These are phyloP conservation scores for Crocuta crocuta DNA, from an alignment of 2,113 vertebrate genomes.

Conservation along the genomic window DNA sequence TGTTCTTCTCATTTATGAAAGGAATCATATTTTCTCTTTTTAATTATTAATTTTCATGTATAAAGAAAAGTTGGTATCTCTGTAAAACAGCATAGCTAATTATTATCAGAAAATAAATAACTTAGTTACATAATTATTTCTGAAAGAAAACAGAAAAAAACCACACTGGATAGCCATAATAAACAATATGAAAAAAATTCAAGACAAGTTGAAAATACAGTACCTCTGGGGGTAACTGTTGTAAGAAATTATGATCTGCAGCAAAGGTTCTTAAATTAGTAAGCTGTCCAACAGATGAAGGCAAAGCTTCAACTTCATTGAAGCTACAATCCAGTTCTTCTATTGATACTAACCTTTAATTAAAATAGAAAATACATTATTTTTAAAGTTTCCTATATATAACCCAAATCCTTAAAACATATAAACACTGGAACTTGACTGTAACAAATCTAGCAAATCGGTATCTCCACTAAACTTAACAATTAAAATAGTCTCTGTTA, in stretches of 20 bases:
- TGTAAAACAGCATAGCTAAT: background rate
- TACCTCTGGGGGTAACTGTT: slow-evolving; percentile 95
- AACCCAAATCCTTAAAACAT: slow-evolving; percentile 41
- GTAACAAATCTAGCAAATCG: slow-evolving; percentile 41
- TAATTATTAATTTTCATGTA: slow-evolving; percentile 37
- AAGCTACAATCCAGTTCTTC: slow-evolving; percentile 99
- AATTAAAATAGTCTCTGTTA: slow-evolving; percentile 32
- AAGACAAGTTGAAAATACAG: slow-evolving; percentile 50
- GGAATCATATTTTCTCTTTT: background rate
- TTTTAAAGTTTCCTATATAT: slow-evolving; percentile 9
- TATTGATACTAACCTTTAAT: slow-evolving; percentile 90
- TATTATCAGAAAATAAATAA: slow-evolving; percentile 35
- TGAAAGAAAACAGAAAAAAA: slow-evolving; percentile 49
- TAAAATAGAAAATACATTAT: slow-evolving; percentile 39
- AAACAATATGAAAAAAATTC: slow-evolving; percentile 18
- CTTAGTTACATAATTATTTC: slow-evolving; percentile 10
- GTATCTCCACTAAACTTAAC: slow-evolving; percentile 21
- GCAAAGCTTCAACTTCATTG: slow-evolving; percentile 97
- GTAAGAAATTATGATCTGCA: slow-evolving; percentile 97
- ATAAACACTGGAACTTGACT: slow-evolving; percentile 36
- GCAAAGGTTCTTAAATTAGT: slow-evolving; percentile 95
- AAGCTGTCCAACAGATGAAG: slow-evolving; percentile 94
- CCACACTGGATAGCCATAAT: background rate
- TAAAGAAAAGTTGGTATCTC: background rate
- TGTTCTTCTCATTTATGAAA: slow-evolving; percentile 20